phyloP scores from a whole-genome alignment of 2,113 vertebrate genomes.

The Podiceps cristatus region DNA sequence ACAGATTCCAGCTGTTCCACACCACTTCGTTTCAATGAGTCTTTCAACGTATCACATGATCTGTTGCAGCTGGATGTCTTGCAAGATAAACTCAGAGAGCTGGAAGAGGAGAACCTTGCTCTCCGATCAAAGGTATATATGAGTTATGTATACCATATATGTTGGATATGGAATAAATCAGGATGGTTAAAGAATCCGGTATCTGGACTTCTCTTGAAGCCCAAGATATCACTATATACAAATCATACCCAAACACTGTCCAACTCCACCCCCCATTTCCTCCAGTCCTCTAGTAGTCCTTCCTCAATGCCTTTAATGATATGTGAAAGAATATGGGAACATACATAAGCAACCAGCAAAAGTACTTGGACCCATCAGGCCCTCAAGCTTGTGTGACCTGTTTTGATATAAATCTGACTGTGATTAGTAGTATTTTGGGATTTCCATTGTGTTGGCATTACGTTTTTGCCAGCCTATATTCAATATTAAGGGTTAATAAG shows the following conservation, averaged over 20 bases:
- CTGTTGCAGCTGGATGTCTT: conserved; percentile 90
- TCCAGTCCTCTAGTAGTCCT: not conserved
- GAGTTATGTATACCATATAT: fast-evolving
- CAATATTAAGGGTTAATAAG: not conserved
- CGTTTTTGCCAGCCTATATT: not conserved
- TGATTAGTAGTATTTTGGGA: not conserved
- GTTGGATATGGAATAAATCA: not conserved
- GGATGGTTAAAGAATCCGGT: not conserved
- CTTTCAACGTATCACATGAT: conserved; percentile 73
- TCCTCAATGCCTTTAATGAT: not conserved
- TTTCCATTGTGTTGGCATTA: not conserved
- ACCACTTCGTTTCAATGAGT: conserved; percentile 80
- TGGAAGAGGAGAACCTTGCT: conserved; percentile 93
- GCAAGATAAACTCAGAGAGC: conserved; percentile 90
- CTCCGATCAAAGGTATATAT: conserved; percentile 87
- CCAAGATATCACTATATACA: not conserved
- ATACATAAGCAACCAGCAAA: not conserved
- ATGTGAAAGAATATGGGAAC: not conserved
- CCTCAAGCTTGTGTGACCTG: not conserved
- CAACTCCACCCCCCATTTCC: not conserved
- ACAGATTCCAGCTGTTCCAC: conserved; percentile 91
- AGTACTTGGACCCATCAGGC: not conserved
- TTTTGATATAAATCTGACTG: not conserved
- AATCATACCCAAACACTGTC: not conserved
- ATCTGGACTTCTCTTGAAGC: not conserved